Evolutionary conservation across 2,113 vertebrate genomes (phyloP).

Genomic region (Poeciliopsis turrubarensis): DNA sequence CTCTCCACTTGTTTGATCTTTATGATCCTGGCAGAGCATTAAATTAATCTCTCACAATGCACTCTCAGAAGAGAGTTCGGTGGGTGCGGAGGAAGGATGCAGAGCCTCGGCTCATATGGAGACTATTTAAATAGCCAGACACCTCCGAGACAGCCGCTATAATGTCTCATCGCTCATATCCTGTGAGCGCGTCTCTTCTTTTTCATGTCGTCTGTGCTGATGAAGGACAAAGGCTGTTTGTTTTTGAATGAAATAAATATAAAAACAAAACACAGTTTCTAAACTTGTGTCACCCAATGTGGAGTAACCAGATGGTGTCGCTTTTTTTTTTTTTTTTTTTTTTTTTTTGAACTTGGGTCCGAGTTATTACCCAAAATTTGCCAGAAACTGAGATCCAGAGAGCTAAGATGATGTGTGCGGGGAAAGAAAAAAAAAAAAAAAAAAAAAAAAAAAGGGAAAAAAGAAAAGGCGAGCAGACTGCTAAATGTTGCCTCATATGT

Average conservation of each 20-base stretch:
- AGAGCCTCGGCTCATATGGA: constrained; percentile 57
- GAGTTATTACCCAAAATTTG: constrained; percentile 63
- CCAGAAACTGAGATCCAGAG: constrained; percentile 26
- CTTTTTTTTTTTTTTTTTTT: constrained; percentile 8
- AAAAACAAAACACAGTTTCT: constrained; percentile 40
- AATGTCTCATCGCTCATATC: constrained; percentile 66
- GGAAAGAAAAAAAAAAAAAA: background rate
- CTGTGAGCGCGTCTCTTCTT: constrained; percentile 58
- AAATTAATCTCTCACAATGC: constrained; percentile 91
- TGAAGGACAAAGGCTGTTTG: constrained; percentile 74
- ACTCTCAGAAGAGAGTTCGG: constrained; percentile 71
- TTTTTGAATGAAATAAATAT: constrained; percentile 48
- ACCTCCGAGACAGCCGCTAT: constrained; percentile 62
- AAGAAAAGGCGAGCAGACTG: constrained; percentile 60
- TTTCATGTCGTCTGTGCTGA: constrained; percentile 67
- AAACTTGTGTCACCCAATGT: constrained; percentile 66
- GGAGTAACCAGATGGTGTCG: constrained; percentile 68
- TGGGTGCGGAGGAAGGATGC: constrained; percentile 58
- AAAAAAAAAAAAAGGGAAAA: constrained; percentile 19
- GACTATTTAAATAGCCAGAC: constrained; percentile 61
- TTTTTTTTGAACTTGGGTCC: background rate
- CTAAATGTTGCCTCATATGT: constrained; percentile 74
- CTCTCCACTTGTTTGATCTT: constrained; percentile 97
- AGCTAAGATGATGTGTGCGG: constrained; percentile 61
- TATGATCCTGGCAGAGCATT: constrained; percentile 91